Percentiles rank a stretch among this genome's conserved stretches.
These are phyloP conservation scores for Dryas iulia DNA, from an alignment of 1,140 invertebrate genomes.

Conservation along the genomic window DNA sequence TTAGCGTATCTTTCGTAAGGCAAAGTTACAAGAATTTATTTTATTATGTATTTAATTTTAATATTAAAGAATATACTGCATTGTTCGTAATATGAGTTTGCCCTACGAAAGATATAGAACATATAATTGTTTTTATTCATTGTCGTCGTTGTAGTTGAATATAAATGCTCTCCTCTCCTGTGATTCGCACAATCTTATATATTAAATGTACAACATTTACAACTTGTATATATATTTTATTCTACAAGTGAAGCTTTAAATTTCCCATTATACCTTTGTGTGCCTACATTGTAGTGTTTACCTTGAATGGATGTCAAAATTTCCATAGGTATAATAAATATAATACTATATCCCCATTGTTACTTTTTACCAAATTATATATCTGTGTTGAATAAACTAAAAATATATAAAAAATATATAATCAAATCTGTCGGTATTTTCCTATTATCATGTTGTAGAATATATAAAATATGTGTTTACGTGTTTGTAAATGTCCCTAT, in stretches of 20 bases:
- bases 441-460: slow-evolving; percentile 8
- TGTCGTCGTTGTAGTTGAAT: slow-evolving; percentile 11
- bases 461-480: background rate
- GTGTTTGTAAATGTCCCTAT: background rate
- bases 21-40: background rate
- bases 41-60: background rate
- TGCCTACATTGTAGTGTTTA: slow-evolving; percentile 38
- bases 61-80: background rate
- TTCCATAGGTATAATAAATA: slow-evolving; percentile 15
- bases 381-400: slow-evolving; percentile 12
- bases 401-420: slow-evolving; percentile 5
- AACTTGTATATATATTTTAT: slow-evolving; percentile 32
- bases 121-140: slow-evolving; percentile 6
- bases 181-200: slow-evolving; percentile 25
- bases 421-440: slow-evolving; percentile 5
- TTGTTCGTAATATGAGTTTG: background rate
- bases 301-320: slow-evolving; percentile 18
- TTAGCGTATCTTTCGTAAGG: background rate
- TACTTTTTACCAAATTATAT: slow-evolving; percentile 12
- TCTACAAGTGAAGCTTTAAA: slow-evolving; percentile 45
- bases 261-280: slow-evolving; percentile 39
- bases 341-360: slow-evolving; percentile 5
- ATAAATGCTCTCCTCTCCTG: slow-evolving; percentile 23
- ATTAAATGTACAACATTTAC: slow-evolving; percentile 26
- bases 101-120: background rate